A percentile compares a stretch with the other conserved stretches of the same genome.
These are phyloP conservation scores for Puntigrus tetrazona DNA, from an alignment of 2,113 vertebrate species.

Conservation along the genomic window DNA sequence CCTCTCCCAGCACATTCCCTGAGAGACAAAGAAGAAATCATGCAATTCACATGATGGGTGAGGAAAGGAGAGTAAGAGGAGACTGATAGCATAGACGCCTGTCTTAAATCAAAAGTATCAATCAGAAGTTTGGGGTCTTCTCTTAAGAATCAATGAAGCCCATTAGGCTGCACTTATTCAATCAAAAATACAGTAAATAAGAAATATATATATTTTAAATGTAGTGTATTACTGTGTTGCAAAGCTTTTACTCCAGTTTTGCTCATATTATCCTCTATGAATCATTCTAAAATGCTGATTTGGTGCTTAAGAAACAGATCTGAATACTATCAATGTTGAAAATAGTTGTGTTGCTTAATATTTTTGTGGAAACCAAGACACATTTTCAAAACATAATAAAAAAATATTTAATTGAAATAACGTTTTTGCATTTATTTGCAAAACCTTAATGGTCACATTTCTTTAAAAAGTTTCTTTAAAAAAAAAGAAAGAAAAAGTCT, in stretches of 20 bases:
- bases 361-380: neutral
- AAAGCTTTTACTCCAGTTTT: neutral
- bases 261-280: neutral
- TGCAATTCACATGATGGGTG: neutral
- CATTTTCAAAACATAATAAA: neutral
- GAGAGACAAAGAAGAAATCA: constrained; percentile 38
- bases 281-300: neutral
- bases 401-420: no score
- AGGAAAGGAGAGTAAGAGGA: neutral
- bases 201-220: neutral
- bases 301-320: neutral
- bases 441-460: no score
- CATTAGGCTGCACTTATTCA: neutral
- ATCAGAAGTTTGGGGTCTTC: neutral
- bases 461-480: neutral
- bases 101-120: no score
- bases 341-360: neutral
- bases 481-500: no score
- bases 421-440: neutral
- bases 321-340: neutral
- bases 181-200: neutral
- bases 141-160: neutral
- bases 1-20: constrained; percentile 42
- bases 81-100: neutral
- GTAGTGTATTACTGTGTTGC: neutral